phyloP scores from a whole-genome alignment of 1,140 invertebrate species.

The Penaeus japonicus region DNA sequence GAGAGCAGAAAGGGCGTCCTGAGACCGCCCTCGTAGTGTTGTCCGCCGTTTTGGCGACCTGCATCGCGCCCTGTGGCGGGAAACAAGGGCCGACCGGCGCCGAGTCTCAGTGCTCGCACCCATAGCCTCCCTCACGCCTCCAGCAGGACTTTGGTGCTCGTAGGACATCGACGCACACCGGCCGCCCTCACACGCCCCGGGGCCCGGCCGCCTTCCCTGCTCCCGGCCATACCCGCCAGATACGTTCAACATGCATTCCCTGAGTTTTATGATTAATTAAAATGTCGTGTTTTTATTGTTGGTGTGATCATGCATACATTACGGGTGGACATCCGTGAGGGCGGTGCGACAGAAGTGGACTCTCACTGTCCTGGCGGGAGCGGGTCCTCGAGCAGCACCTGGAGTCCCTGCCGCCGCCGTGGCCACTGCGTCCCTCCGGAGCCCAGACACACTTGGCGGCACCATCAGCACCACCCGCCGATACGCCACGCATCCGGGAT shows the following conservation, averaged over 20 bases:
- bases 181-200: no score
- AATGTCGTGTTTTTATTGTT: conserved; percentile 39
- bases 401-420: not conserved
- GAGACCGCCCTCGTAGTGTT: not conserved
- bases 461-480: conserved; percentile 20
- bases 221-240: not conserved
- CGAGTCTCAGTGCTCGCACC: not conserved
- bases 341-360: not conserved
- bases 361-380: not conserved
- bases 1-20: not conserved
- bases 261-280: conserved; percentile 32
- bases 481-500: conserved; percentile 11
- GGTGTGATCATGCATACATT: conserved; percentile 34
- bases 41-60: not conserved
- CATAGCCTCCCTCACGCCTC: not conserved
- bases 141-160: not conserved
- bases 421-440: not conserved
- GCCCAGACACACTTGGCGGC: not conserved
- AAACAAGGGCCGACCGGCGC: not conserved
- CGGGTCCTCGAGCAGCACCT: not conserved
- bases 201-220: not conserved
- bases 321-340: not conserved
- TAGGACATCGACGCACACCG: no score
- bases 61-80: not conserved
- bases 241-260: conserved; percentile 19